Conservation (phyloP, 2,888 invertebrate genomes). For the Emmelina monodactyla region DNA sequence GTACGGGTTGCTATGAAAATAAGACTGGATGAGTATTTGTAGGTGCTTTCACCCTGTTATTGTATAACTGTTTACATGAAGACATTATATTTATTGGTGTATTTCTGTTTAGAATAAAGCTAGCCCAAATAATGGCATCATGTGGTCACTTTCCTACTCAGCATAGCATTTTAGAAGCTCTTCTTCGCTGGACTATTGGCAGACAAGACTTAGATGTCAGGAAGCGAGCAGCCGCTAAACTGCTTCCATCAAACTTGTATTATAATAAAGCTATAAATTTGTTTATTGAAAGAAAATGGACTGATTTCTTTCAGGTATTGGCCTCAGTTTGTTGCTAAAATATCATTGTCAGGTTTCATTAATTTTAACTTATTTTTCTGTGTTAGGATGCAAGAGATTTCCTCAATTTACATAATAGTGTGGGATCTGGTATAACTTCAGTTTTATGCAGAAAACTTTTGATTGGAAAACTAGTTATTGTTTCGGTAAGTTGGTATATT, state of each 20-base stretch:
- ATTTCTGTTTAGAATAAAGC: conserved; percentile 24
- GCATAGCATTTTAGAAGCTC: conserved; percentile 30
- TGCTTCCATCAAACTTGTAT: conserved; percentile 30
- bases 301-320: conserved; percentile 35
- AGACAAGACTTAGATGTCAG: conserved; percentile 25
- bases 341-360: no score
- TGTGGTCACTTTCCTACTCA: conserved; percentile 35
- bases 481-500: conserved; percentile 33
- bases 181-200: conserved; percentile 41
- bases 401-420: conserved; percentile 33
- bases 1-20: conserved; percentile 27
- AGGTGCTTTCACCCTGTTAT: conserved; percentile 20
- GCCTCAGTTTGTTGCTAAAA: no score
- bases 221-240: conserved; percentile 23
- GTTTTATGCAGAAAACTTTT: conserved; percentile 28
- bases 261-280: conserved; percentile 21
- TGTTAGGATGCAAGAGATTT: conserved; percentile 41
- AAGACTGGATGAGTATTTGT: conserved; percentile 36
- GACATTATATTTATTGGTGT: no score
- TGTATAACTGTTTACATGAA: no score
- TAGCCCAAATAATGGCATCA: conserved; percentile 23
- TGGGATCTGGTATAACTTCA: conserved; percentile 25
- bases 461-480: conserved; percentile 23
- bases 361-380: neutral
- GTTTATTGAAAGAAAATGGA: conserved; percentile 33